phyloP scores from a whole-genome alignment of 2,113 vertebrate species.

The Myanophis thanlyinensis region DNA sequence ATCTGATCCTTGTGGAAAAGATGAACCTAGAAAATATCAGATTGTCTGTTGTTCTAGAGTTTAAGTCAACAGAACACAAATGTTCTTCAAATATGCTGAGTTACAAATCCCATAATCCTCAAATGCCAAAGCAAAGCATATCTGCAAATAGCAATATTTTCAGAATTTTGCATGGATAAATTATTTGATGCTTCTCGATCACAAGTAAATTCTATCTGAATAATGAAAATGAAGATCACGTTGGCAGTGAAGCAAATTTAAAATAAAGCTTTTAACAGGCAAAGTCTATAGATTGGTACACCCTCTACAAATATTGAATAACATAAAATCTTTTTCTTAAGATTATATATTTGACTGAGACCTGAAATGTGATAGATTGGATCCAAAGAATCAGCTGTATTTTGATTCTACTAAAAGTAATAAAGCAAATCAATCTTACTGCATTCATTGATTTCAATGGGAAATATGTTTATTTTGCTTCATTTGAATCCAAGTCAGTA shows the following conservation, averaged over 20 bases:
- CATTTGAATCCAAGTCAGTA: not conserved
- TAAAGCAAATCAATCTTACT: not conserved
- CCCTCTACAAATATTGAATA: not conserved
- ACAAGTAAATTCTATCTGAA: not conserved
- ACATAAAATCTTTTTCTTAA: not conserved
- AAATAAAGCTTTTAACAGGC: not conserved
- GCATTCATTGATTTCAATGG: not conserved
- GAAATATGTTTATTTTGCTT: not conserved
- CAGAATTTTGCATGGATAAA: not conserved
- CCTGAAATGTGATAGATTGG: not conserved
- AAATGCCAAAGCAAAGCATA: too few relatives aligned
- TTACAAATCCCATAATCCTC: too few relatives aligned
- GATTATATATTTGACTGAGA: not conserved
- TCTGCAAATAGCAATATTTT: not conserved
- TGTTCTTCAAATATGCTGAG: not conserved
- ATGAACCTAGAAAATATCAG: not conserved
- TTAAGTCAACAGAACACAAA: not conserved
- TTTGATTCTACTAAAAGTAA: not conserved
- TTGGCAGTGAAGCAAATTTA: not conserved
- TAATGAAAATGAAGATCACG: not conserved
- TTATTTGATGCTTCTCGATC: not conserved
- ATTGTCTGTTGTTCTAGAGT: not conserved
- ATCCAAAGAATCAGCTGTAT: not conserved
- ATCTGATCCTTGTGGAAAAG: not conserved
- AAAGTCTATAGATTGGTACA: not conserved